A percentile compares a stretch with the other conserved stretches of the same genome.
phyloP scores from a whole-genome alignment of 2,888 invertebrate genomes.

The Caenorhabditis japonica region DNA sequence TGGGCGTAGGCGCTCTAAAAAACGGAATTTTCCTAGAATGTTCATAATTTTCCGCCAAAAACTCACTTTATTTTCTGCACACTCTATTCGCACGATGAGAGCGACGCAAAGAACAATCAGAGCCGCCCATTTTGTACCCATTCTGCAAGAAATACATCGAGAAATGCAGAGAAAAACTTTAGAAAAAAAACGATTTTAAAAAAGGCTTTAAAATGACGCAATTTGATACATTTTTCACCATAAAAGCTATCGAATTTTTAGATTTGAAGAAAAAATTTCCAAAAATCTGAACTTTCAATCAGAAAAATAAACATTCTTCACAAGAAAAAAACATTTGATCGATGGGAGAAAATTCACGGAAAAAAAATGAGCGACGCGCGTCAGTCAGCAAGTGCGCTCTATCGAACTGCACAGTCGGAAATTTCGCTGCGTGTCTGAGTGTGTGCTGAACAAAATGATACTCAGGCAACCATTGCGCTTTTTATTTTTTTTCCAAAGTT shows the following conservation, averaged over 20 bases:
- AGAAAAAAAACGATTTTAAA: background rate
- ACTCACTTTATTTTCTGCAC: slow-evolving; percentile 32
- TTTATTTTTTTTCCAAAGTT: too few species aligned
- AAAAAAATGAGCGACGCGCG: background rate
- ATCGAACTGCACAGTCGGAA: slow-evolving; percentile 47
- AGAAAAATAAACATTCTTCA: too few species aligned
- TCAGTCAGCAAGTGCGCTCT: slow-evolving; percentile 35
- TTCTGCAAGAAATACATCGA: slow-evolving; percentile 13
- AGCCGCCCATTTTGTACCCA: slow-evolving; percentile 41
- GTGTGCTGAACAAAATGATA: slow-evolving; percentile 35
- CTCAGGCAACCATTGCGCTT: slow-evolving; percentile 50
- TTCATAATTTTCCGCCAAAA: background rate
- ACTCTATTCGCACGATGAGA: background rate
- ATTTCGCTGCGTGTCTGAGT: slow-evolving; percentile 47
- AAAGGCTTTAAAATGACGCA: background rate
- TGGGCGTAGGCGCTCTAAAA: slow-evolving; percentile 33
- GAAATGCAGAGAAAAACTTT: slow-evolving; percentile 7
- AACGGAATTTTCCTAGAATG: background rate
- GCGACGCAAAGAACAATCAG: slow-evolving; percentile 11
- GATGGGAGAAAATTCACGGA: slow-evolving; percentile 1
- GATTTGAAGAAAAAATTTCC: background rate
- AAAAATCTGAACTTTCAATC: background rate
- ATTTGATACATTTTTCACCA: background rate
- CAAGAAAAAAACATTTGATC: background rate
- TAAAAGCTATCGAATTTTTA: background rate